Percentiles rank a stretch among this genome's conserved stretches.
Conservation (phyloP, 1,140 invertebrate genomes). For the Drosophila cardini region DNA sequence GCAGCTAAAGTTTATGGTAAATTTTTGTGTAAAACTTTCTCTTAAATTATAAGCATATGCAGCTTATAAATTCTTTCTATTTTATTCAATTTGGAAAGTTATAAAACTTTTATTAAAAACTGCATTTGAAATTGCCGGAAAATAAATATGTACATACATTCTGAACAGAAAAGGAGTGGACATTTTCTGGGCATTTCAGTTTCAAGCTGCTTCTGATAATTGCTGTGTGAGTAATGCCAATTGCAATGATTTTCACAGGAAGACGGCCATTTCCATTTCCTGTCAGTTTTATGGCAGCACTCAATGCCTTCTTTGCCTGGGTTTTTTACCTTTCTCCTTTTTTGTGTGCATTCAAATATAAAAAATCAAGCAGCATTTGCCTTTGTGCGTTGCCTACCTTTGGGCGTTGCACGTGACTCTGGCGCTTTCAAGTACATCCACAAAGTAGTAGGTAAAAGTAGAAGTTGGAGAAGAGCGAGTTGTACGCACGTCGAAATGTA, state of each 20-base stretch:
- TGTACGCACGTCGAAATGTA: slow-evolving; percentile 79
- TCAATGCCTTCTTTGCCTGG: slow-evolving; percentile 21
- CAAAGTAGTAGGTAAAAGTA: slow-evolving; percentile 17
- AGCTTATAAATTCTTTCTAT: slow-evolving; percentile 7
- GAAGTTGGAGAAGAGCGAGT: slow-evolving; percentile 34
- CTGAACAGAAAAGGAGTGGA: slow-evolving; percentile 10
- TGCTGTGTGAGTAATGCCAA: slow-evolving; percentile 44
- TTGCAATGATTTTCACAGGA: slow-evolving; percentile 56
- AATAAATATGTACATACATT: no score
- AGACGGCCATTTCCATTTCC: slow-evolving; percentile 55
- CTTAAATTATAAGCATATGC: slow-evolving; percentile 10
- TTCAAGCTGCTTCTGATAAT: slow-evolving; percentile 41
- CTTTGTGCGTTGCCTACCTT: slow-evolving; percentile 60
- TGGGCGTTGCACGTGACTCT: slow-evolving; percentile 47
- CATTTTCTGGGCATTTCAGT: slow-evolving; percentile 28
- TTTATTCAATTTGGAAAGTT: slow-evolving; percentile 6
- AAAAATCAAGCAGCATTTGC: slow-evolving; percentile 66
- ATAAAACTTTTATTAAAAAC: slow-evolving; percentile 3
- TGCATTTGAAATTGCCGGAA: not conserved
- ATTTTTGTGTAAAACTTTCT: not conserved
- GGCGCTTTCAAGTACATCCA: slow-evolving; percentile 32
- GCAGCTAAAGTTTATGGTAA: not conserved
- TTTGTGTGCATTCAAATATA: slow-evolving; percentile 11
- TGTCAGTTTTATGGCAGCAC: slow-evolving; percentile 18
- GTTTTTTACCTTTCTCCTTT: not conserved